Percentiles rank a stretch among this genome's conserved stretches.
These are phyloP conservation scores for Thecophora atra DNA, from an alignment of 2,888 invertebrate species.

Conservation along the genomic window DNA sequence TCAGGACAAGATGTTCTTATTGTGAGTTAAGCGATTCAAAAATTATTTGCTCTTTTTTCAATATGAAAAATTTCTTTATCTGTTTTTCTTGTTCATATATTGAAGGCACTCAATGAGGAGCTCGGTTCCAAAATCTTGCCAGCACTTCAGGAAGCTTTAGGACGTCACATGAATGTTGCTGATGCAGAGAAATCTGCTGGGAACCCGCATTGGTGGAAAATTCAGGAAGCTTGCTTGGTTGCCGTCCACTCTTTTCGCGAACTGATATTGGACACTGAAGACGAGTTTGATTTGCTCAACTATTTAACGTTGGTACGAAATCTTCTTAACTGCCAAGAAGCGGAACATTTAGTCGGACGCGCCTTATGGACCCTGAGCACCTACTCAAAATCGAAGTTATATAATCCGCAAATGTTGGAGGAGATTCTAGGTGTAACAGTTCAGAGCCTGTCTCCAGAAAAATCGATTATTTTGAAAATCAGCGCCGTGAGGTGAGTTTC, in stretches of 20 bases:
- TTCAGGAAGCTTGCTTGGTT: conserved; percentile 73
- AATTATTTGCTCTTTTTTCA: too few relatives aligned
- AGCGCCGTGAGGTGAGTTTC: conserved; percentile 59
- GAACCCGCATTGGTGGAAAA: conserved; percentile 73
- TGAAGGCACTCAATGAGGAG: conserved; percentile 67
- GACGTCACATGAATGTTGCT: conserved; percentile 71
- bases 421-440: conserved; percentile 61
- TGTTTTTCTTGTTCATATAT: neutral
- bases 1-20: conserved; percentile 73
- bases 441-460: conserved; percentile 59
- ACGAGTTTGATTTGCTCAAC: conserved; percentile 63
- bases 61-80: neutral
- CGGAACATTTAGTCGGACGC: conserved; percentile 62
- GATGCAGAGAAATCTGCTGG: conserved; percentile 67
- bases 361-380: conserved; percentile 64
- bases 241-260: conserved; percentile 70
- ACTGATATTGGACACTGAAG: conserved; percentile 59
- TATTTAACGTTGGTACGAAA: conserved; percentile 63
- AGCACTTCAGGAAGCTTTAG: conserved; percentile 70
- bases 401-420: conserved; percentile 61
- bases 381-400: conserved; percentile 62
- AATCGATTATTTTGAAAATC: conserved; percentile 61
- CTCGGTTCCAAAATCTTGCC: conserved; percentile 69
- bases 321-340: conserved; percentile 59
- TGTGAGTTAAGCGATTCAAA: conserved; percentile 58